Base-by-base conservation (phyloP, 2,113 vertebrate species). In the Brevimyrus niger region DNA sequence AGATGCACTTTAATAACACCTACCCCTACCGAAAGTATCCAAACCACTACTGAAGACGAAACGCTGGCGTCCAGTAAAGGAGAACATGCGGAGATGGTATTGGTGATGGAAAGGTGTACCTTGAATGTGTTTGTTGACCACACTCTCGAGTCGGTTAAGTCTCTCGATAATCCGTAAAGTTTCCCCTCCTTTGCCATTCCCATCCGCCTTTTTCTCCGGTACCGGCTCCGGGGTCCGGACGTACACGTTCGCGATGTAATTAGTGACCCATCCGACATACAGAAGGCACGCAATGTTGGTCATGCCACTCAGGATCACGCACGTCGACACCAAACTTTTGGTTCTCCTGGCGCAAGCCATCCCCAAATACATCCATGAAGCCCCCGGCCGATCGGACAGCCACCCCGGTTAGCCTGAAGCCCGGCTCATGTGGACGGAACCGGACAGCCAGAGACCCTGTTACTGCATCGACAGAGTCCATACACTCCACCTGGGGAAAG, bases 271-370 rank as follows among this genome's bases (percentile, higher is more conserved):
- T 92, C 98, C 98, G 94, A 99, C 97, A 92, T 99, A 99, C 65
- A 99, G 96, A 94, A 99, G 95, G 94, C 98, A 99, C 89, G 98
- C 96, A 90, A 99, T 97, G 94, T 99, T 99, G 96, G 97, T 99
- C 97, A 99, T 98, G 92, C 98, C 98, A 93, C 98, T 99, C 95
- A 99, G 94, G 94, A 99, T 99, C 94, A 99, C 98, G 95, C 98
- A 99, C 94, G 98, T 98, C 94, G 98, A 99, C 96, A 99, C 98
- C 95, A 99, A 98, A 97, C 98, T 98, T 98, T 99, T 99, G 96
- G 97, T 98, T 96, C 98, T 99, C 96, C 98, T 98, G 94, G 97
- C 97, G 96, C 98, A 99, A 96, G 97, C 97, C 98, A 99, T 99
- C 91, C 97, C 98, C 95, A 95, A 94, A 95, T 96, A 95, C 95